These are phyloP conservation scores for Coregonus ussuriensis DNA, from an alignment of 2,797 vertebrate species.

Conservation along the genomic window DNA sequence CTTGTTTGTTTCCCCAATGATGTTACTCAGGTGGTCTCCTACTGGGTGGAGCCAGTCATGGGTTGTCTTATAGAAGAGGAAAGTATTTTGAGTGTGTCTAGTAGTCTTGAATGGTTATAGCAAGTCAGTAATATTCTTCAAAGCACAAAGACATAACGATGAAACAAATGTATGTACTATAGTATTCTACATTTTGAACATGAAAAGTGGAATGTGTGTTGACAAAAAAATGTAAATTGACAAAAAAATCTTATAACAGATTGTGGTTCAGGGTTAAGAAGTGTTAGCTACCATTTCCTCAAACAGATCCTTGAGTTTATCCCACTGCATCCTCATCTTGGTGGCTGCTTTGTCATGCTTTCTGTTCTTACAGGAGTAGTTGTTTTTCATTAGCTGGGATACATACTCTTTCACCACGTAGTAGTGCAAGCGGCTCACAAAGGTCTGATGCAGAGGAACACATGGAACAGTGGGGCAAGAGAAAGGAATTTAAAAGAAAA, in stretches of 20 bases:
- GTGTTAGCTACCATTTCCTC: constrained; percentile 74
- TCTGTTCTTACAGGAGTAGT: constrained; percentile 68
- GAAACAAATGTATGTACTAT: not conserved
- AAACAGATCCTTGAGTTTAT: constrained; percentile 66
- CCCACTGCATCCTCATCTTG: constrained; percentile 80
- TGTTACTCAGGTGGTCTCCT: constrained; percentile 75
- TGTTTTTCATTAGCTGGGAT: constrained; percentile 78
- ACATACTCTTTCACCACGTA: constrained; percentile 81
- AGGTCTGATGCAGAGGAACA: constrained; percentile 68
- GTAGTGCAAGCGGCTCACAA: constrained; percentile 76
- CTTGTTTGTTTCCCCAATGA: constrained; percentile 77
- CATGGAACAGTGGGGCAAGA: not conserved
- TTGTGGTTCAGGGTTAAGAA: not conserved
- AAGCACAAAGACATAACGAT: not conserved
- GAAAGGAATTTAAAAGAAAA: constrained; percentile 36
- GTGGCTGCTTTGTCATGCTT: constrained; percentile 73
- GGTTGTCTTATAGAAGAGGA: constrained; percentile 72
- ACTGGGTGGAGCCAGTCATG: constrained; percentile 77
- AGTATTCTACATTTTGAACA: not conserved
- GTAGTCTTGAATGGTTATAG: not conserved
- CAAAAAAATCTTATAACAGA: not conserved
- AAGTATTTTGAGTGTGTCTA: not conserved
- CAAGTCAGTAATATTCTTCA: not conserved
- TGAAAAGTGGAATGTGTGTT: not conserved
- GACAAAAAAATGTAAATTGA: not conserved